Evolutionary conservation across 2,113 vertebrate species (phyloP).

Genomic region (Gambusia holbrooki): DNA sequence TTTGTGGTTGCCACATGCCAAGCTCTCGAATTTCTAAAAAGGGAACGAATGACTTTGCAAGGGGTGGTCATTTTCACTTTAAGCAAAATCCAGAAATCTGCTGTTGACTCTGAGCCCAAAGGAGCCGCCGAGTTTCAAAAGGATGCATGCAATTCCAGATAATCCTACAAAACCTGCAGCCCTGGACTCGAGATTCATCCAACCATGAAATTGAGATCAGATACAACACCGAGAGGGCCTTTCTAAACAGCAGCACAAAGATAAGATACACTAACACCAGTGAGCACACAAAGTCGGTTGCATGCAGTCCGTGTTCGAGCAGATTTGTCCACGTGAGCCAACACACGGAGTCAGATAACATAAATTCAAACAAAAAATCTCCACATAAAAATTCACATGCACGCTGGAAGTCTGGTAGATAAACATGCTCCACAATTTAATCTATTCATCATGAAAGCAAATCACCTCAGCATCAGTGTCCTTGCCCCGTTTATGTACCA

Average conservation of each 20-base stretch:
- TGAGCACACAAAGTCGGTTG: constrained; percentile 36
- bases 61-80: constrained; percentile 1
- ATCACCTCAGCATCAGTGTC: constrained; percentile 31
- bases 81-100: constrained; percentile 26
- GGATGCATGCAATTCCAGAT: constrained; percentile 58
- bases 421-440: constrained; percentile 49
- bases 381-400: constrained; percentile 46
- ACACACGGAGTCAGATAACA: constrained; percentile 43
- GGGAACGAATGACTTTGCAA: no score
- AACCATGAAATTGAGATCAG: constrained; percentile 80
- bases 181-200: constrained; percentile 50
- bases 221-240: constrained; percentile 42
- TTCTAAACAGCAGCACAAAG: constrained; percentile 50
- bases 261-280: constrained; percentile 30
- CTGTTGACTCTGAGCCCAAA: constrained; percentile 25
- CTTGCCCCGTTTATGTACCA: constrained; percentile 15
- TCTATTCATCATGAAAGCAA: constrained; percentile 24
- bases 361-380: constrained; percentile 44
- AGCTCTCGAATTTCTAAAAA: not conserved
- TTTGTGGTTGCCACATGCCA: not conserved
- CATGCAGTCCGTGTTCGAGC: constrained; percentile 20
- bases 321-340: constrained; percentile 54
- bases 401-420: constrained; percentile 14
- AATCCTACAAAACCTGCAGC: constrained; percentile 59
- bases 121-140: constrained; percentile 50